Percentiles rank a stretch among this genome's conserved stretches.
phyloP scores from a whole-genome alignment of 2,797 vertebrate species.

The Trachurus trachurus region DNA sequence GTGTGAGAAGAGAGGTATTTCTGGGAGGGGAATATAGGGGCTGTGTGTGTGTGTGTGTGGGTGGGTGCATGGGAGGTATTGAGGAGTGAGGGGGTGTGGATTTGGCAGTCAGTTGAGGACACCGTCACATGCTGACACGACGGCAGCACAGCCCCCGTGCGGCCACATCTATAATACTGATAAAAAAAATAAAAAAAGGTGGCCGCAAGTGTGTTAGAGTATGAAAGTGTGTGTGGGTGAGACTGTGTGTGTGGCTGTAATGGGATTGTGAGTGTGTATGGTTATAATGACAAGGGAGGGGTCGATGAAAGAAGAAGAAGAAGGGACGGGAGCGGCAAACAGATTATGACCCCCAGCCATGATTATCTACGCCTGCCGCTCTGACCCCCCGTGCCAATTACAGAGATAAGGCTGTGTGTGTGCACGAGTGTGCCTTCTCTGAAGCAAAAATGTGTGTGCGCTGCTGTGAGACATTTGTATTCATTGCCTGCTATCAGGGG shows the following conservation, averaged over 20 bases:
- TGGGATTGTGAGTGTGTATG: conserved; percentile 1
- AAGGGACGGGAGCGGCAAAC: conserved; percentile 33
- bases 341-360: conserved; percentile 67
- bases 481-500: conserved; percentile 47
- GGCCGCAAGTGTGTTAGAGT: neutral
- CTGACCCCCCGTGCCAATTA: conserved; percentile 74
- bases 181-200: neutral
- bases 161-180: conserved; percentile 33
- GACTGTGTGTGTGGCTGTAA: neutral
- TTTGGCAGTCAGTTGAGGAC: conserved; percentile 54
- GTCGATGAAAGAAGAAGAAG: conserved; percentile 17
- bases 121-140: conserved; percentile 38
- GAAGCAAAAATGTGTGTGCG: conserved; percentile 39
- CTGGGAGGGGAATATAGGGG: neutral
- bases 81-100: neutral
- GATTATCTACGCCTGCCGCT: conserved; percentile 66
- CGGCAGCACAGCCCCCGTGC: conserved; percentile 32
- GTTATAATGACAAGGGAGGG: conserved; percentile 21
- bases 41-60: neutral
- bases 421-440: conserved; percentile 25
- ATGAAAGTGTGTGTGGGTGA: neutral
- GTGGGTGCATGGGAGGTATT: neutral
- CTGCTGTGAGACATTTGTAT: conserved; percentile 52
- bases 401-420: conserved; percentile 58
- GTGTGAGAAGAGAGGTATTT: neutral